phyloP scores from a whole-genome alignment of 2,113 vertebrate genomes.

The Mormyrus iriodes region DNA sequence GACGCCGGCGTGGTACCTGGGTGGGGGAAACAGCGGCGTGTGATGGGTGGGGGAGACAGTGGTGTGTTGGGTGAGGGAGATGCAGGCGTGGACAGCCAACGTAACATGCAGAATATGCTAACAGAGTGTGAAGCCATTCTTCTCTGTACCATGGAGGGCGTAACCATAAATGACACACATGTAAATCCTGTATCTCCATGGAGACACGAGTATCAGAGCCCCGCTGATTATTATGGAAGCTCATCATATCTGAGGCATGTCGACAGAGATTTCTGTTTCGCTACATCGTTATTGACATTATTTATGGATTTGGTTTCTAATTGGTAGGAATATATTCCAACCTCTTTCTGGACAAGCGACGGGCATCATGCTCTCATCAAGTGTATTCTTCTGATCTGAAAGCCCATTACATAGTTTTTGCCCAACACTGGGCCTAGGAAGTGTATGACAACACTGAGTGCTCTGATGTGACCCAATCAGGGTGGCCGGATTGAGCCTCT shows the following conservation, averaged over 20 bases:
- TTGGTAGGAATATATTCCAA: neutral
- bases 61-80: neutral
- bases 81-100: neutral
- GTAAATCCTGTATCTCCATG: neutral
- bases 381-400: neutral
- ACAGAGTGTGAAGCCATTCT: neutral
- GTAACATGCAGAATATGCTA: neutral
- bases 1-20: too few relatives aligned
- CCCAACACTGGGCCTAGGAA: neutral
- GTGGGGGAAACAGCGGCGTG: too few relatives aligned
- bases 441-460: too few relatives aligned
- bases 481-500: too few relatives aligned
- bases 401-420: neutral
- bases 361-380: neutral
- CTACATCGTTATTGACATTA: neutral
- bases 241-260: neutral
- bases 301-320: neutral
- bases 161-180: neutral
- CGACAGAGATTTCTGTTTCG: neutral
- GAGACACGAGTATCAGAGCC: neutral
- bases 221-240: neutral
- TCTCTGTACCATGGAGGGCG: neutral
- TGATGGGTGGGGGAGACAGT: neutral
- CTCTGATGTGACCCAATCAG: too few relatives aligned
- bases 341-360: neutral